A percentile compares a stretch with the other conserved stretches of the same genome.
Evolutionary conservation across 2,888 invertebrate species (phyloP).

Genomic region (Pheosia gnoma): DNA sequence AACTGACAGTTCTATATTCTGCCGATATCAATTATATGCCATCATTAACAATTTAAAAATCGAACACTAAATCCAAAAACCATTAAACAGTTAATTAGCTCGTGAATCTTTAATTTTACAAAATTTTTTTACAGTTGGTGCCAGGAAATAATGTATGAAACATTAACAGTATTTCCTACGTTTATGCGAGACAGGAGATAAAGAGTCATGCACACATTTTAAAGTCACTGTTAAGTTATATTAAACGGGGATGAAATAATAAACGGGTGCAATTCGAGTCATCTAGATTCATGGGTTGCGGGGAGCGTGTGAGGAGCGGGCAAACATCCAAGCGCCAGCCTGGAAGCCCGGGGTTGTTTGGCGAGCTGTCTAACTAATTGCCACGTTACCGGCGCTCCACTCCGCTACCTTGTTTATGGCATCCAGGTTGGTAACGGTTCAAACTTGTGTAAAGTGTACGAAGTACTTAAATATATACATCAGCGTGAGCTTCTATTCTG

Average conservation of each 20-base stretch:
- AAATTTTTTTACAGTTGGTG: too few relatives aligned
- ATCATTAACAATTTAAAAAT: too few relatives aligned
- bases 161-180: constrained; percentile 15
- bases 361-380: constrained; percentile 74
- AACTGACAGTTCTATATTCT: too few relatives aligned
- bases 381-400: constrained; percentile 53
- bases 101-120: too few relatives aligned
- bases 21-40: too few relatives aligned
- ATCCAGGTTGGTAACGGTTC: constrained; percentile 48
- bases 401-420: constrained; percentile 48
- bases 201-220: constrained; percentile 2
- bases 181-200: not conserved
- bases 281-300: constrained; percentile 50
- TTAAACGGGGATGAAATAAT: constrained; percentile 51
- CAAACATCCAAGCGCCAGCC: constrained; percentile 52
- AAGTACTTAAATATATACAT: constrained; percentile 10
- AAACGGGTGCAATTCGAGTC: constrained; percentile 47
- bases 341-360: constrained; percentile 58
- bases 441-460: constrained; percentile 43
- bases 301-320: constrained; percentile 49
- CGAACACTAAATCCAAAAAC: too few relatives aligned
- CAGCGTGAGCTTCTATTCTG: not conserved
- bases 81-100: too few relatives aligned
- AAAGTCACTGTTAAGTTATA: constrained; percentile 29
- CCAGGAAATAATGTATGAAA: too few relatives aligned